Evolutionary conservation across 2,888 invertebrate species (phyloP).

Genomic region (Sericinus montela): DNA sequence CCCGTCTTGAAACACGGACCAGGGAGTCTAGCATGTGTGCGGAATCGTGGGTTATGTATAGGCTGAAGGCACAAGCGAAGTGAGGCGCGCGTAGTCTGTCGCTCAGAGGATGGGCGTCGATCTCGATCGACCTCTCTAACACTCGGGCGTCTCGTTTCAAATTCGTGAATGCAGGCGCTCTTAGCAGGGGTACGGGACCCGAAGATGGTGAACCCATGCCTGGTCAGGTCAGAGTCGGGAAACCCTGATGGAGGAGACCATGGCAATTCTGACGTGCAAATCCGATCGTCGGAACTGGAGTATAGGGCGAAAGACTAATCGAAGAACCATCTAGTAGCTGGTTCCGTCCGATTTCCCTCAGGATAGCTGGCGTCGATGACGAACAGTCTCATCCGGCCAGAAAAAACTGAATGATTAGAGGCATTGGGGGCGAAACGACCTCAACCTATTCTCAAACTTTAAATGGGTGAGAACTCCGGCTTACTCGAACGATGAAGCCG

Average conservation of each 20-base stretch:
- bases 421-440: conserved; percentile 84
- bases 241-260: conserved; percentile 85
- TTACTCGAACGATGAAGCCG: too few species aligned
- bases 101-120: too few species aligned
- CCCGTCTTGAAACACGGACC: too few species aligned
- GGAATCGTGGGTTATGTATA: conserved; percentile 2
- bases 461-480: too few species aligned
- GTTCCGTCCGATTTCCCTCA: too few species aligned
- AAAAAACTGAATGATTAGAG: conserved; percentile 89
- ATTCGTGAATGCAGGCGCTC: too few species aligned
- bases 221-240: conserved; percentile 71
- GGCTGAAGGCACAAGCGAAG: conserved; percentile 37
- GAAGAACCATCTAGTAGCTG: conserved; percentile 66
- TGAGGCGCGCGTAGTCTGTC: too few species aligned
- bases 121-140: conserved; percentile 58
- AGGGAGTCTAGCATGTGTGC: conserved; percentile 58
- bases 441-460: too few species aligned
- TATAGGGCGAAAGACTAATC: conserved; percentile 86
- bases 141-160: conserved; percentile 56
- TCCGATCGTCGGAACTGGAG: conserved; percentile 88
- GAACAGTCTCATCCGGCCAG: conserved; percentile 83
- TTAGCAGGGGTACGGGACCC: conserved; percentile 79
- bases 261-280: conserved; percentile 72
- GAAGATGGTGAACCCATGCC: conserved; percentile 68
- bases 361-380: too few species aligned